phyloP scores from a whole-genome alignment of 2,113 vertebrate genomes.

The Dendrocopos noguchii region DNA sequence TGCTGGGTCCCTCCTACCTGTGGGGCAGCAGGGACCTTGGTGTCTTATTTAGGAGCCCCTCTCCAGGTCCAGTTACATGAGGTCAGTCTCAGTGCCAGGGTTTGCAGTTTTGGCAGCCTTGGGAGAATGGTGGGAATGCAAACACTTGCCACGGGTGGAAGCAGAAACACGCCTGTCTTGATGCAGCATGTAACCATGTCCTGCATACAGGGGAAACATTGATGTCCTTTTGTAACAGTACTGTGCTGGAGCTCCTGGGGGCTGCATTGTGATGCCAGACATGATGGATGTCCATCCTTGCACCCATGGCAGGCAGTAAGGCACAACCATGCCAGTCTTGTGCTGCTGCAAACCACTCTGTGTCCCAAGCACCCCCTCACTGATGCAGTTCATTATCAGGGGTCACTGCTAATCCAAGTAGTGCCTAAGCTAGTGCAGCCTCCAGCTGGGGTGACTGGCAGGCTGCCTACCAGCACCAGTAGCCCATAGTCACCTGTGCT shows the following conservation, averaged over 20 bases:
- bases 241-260: neutral
- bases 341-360: neutral
- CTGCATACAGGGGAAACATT: neutral
- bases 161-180: neutral
- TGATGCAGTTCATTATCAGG: neutral
- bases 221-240: neutral
- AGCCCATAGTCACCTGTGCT: neutral
- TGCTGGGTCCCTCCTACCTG: neutral
- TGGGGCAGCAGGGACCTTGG: neutral
- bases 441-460: constrained; percentile 13
- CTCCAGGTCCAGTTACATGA: fast-evolving
- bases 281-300: neutral
- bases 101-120: neutral
- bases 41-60: neutral
- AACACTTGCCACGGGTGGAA: fast-evolving
- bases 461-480: neutral
- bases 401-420: neutral
- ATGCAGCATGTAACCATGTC: fast-evolving
- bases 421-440: neutral
- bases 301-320: neutral
- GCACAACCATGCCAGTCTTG: neutral
- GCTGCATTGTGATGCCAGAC: fast-evolving
- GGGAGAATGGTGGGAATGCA: neutral
- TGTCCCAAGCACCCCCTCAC: neutral
- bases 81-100: neutral